A percentile compares a stretch with the other conserved stretches of the same genome.
phyloP scores from a whole-genome alignment of 2,113 vertebrate genomes.

The Zingel zingel region DNA sequence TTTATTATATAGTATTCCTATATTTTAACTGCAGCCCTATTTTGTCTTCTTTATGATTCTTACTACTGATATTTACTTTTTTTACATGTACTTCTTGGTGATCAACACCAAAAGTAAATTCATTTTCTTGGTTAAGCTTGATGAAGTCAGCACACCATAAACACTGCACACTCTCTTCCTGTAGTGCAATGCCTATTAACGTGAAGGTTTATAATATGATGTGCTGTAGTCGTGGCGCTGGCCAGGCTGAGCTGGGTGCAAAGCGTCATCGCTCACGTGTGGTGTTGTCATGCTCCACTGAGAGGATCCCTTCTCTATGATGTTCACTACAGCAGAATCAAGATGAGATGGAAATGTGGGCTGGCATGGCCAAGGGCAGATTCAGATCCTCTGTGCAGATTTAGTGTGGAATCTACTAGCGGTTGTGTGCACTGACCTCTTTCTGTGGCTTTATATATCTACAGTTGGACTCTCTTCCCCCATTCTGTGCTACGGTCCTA shows the following conservation, averaged over 20 bases:
- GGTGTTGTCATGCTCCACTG: constrained; percentile 39
- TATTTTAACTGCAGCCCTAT: too few relatives aligned
- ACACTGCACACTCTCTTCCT: background rate
- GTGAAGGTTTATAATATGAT: background rate
- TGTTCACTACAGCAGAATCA: constrained; percentile 30
- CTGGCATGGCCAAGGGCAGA: constrained; percentile 69
- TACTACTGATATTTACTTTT: too few relatives aligned
- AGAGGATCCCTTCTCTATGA: constrained; percentile 43
- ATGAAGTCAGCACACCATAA: background rate
- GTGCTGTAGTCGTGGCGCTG: constrained; percentile 5
- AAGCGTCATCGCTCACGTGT: constrained; percentile 20
- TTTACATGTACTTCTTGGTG: background rate
- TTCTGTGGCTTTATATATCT: constrained; percentile 70
- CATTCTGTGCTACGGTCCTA: constrained; percentile 16
- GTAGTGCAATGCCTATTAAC: background rate
- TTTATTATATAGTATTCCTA: too few relatives aligned
- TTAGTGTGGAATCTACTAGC: constrained; percentile 65
- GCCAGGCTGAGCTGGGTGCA: background rate
- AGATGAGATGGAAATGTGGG: constrained; percentile 67
- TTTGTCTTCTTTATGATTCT: too few relatives aligned
- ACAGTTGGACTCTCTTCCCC: constrained; percentile 40
- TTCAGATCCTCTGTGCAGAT: constrained; percentile 62
- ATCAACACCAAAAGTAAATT: background rate
- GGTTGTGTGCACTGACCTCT: constrained; percentile 73
- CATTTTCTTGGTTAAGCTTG: background rate